phyloP scores from a whole-genome alignment of 37 sponge, comb jelly and placozoan species.

The Spongilla lacustris region DNA sequence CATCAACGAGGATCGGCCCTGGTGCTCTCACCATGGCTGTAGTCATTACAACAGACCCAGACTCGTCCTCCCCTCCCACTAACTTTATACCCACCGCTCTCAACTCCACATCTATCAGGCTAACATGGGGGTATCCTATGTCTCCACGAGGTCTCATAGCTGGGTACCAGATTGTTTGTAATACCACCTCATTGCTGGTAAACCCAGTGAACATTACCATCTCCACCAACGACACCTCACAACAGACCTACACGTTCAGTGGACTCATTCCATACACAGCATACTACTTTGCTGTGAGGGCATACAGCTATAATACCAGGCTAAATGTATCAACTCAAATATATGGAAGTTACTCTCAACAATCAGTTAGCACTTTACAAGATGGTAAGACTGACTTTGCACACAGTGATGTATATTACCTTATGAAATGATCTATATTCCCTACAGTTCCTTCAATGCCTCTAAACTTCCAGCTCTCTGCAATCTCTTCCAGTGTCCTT shows the following conservation, averaged over 20 bases:
- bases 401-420: background rate
- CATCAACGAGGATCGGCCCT: slow-evolving; percentile 44
- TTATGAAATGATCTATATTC: background rate
- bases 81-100: slow-evolving; percentile 8
- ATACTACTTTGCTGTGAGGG: slow-evolving; percentile 40
- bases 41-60: slow-evolving; percentile 35
- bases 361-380: slow-evolving; percentile 13
- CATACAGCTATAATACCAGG: slow-evolving; percentile 18
- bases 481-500: background rate
- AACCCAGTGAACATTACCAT: background rate
- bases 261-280: slow-evolving; percentile 22
- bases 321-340: background rate
- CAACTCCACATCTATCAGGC: slow-evolving; percentile 34
- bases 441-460: slow-evolving; percentile 35
- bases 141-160: slow-evolving; percentile 36
- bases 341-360: background rate
- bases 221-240: slow-evolving; percentile 30
- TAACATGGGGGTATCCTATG: slow-evolving; percentile 48
- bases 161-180: slow-evolving; percentile 40
- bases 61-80: slow-evolving; percentile 35
- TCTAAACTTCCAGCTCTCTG: background rate
- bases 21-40: slow-evolving; percentile 2
- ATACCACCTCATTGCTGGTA: background rate
- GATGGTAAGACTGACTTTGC: slow-evolving; percentile 8
- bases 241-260: slow-evolving; percentile 10